phyloP scores from a whole-genome alignment of 2,797 vertebrate genomes.

The Sphenodon punctatus region DNA sequence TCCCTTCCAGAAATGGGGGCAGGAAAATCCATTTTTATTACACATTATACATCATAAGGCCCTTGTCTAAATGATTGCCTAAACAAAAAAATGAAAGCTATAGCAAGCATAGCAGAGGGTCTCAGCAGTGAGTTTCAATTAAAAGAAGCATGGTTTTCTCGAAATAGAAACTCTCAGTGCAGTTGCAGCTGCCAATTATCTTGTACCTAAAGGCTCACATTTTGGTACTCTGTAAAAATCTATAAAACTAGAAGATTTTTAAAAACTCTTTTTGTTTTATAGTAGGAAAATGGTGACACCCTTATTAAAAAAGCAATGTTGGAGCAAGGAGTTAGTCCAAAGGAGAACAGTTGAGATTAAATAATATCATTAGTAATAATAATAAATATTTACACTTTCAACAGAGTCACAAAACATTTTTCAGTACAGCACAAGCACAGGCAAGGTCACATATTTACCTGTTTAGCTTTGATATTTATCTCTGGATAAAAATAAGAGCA shows the following conservation, averaged over 20 bases:
- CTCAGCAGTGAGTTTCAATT: not conserved
- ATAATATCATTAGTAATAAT: slow-evolving; percentile 1
- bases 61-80: not conserved
- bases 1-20: no score
- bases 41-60: no score
- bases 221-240: slow-evolving; percentile 8
- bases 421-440: no score
- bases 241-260: slow-evolving; percentile 14
- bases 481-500: not conserved
- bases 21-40: no score
- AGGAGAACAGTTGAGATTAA: not conserved
- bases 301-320: slow-evolving; percentile 22
- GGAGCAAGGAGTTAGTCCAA: not conserved
- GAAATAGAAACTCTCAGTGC: slow-evolving; percentile 23
- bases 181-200: not conserved
- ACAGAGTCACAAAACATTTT: no score
- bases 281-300: not conserved
- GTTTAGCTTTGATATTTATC: not conserved
- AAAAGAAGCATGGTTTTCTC: not conserved
- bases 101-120: not conserved
- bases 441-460: no score
- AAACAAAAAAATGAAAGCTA: not conserved
- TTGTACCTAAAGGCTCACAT: not conserved
- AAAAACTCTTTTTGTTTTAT: not conserved
- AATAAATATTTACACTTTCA: not conserved